Evolutionary conservation across 2,888 invertebrate genomes (phyloP).

Genomic region (Trachelus troglodyta): DNA sequence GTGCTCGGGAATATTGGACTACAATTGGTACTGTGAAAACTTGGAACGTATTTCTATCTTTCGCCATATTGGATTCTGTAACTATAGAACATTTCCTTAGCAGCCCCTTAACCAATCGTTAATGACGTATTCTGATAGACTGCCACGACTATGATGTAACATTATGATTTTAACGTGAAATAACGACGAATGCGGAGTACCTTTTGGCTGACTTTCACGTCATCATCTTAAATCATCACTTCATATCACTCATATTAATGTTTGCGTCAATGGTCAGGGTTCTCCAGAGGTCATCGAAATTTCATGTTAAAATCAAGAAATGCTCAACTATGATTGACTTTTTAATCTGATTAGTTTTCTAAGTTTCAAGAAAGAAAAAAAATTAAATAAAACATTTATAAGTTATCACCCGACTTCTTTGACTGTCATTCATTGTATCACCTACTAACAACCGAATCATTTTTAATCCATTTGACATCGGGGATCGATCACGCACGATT

Average conservation of each 20-base stretch:
- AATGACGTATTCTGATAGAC: slow-evolving; percentile 26
- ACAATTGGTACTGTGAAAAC: not conserved
- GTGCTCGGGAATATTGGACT: too few relatives aligned
- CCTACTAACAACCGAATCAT: not conserved
- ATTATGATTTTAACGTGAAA: slow-evolving; percentile 15
- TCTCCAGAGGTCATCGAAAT: slow-evolving; percentile 15
- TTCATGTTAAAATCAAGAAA: slow-evolving; percentile 3
- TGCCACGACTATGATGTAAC: slow-evolving; percentile 26
- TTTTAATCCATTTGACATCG: not conserved
- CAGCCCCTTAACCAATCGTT: slow-evolving; percentile 30
- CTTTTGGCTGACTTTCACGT: slow-evolving; percentile 59
- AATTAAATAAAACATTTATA: slow-evolving; percentile 20
- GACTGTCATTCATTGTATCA: slow-evolving; percentile 4
- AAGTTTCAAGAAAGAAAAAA: slow-evolving; percentile 30
- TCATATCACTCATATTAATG: slow-evolving; percentile 61
- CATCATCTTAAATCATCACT: slow-evolving; percentile 58
- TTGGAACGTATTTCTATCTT: not conserved
- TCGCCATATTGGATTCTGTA: slow-evolving; percentile 11
- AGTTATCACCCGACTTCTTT: slow-evolving; percentile 14
- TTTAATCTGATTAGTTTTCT: slow-evolving; percentile 30
- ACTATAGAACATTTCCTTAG: slow-evolving; percentile 37
- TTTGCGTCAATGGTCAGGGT: slow-evolving; percentile 59
- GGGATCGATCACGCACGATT: not conserved
- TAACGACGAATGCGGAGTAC: slow-evolving; percentile 14
- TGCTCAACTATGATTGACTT: slow-evolving; percentile 1